These are phyloP conservation scores for Drosophila ficusphila DNA, from an alignment of 1,140 invertebrate genomes.

Conservation along the genomic window DNA sequence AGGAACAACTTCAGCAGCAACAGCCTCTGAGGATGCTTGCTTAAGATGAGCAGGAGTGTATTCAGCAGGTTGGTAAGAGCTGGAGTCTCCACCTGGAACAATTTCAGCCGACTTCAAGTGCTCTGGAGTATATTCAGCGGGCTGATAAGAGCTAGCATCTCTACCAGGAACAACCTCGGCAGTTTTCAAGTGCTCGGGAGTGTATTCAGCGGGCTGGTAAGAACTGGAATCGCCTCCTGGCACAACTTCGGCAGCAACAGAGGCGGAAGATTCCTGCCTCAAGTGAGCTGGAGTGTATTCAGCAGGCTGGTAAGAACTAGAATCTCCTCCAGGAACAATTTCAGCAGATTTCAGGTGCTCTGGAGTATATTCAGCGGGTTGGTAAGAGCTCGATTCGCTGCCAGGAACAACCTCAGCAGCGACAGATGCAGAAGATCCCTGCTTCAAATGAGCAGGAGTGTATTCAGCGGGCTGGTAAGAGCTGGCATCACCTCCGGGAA, in stretches of 20 bases:
- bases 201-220: conserved; percentile 28
- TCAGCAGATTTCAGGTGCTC: neutral
- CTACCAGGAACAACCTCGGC: neutral
- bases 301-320: conserved; percentile 21
- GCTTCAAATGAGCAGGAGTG: conserved; percentile 4
- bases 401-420: conserved; percentile 7
- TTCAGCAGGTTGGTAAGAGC: conserved; percentile 42
- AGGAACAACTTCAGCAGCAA: neutral
- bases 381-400: conserved; percentile 19
- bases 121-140: conserved; percentile 15
- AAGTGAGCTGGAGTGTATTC: conserved; percentile 13
- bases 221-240: conserved; percentile 21
- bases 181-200: neutral
- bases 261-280: neutral
- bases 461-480: conserved; percentile 20
- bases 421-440: neutral
- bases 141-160: conserved; percentile 12
- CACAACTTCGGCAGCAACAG: neutral
- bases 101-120: neutral
- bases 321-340: conserved; percentile 1
- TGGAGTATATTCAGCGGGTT: conserved; percentile 25
- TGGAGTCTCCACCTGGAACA: conserved; percentile 22
- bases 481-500: conserved; percentile 1
- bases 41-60: conserved; percentile 10
- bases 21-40: neutral